Percentiles rank a stretch among this genome's conserved stretches.
phyloP scores from a whole-genome alignment of 1,140 invertebrate genomes.

The Penaeus chinensis region DNA sequence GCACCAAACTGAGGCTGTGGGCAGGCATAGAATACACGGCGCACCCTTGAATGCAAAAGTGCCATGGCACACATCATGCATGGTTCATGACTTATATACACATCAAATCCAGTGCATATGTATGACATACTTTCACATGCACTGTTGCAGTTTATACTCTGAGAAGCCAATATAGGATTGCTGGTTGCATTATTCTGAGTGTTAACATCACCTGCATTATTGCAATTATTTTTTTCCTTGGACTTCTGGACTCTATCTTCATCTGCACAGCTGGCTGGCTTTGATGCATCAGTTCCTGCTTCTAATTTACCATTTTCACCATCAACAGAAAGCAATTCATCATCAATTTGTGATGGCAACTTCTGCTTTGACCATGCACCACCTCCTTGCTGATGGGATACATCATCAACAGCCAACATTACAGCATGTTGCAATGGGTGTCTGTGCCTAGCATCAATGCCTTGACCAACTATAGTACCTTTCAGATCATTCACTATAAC shows the following conservation, averaged over 20 bases:
- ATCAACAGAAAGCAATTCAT: not conserved
- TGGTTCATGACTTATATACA: slow-evolving; percentile 86
- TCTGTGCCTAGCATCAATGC: slow-evolving; percentile 72
- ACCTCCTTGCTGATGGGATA: slow-evolving; percentile 84
- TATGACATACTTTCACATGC: slow-evolving; percentile 71
- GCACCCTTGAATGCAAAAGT: slow-evolving; percentile 86
- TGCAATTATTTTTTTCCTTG: not conserved
- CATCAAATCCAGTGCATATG: slow-evolving; percentile 89
- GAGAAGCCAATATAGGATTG: not conserved
- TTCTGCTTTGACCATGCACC: slow-evolving; percentile 75
- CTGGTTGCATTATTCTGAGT: not conserved
- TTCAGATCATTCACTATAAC: slow-evolving; percentile 66
- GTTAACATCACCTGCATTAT: not conserved
- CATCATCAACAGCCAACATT: slow-evolving; percentile 87
- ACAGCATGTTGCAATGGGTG: slow-evolving; percentile 86
- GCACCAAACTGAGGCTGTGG: slow-evolving; percentile 75
- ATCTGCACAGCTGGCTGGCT: not conserved
- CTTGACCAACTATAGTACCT: slow-evolving; percentile 71
- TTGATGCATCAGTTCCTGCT: not conserved
- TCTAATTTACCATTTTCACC: not conserved
- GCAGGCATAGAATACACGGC: slow-evolving; percentile 83
- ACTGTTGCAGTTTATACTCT: not conserved
- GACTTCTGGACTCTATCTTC: not conserved
- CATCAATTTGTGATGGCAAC: not conserved
- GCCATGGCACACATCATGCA: slow-evolving; percentile 96